Conservation (phyloP, 2,797 vertebrate genomes). For the Muraenolepis orangiensis region DNA sequence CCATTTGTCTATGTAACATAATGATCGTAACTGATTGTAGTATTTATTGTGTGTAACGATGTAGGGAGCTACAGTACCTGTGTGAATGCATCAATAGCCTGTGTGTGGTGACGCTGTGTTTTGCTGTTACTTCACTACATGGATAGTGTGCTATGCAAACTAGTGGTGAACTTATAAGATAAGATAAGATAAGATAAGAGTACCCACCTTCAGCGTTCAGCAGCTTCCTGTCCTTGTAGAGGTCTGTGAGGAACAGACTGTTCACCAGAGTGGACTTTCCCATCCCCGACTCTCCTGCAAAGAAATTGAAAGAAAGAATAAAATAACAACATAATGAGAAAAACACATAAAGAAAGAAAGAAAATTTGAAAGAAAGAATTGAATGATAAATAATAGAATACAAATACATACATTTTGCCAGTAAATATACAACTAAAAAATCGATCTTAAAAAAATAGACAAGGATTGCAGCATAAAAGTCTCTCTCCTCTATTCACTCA, state of each 20-base stretch:
- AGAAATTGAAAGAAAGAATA: background rate
- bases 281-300: conserved; percentile 79
- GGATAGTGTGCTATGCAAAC: too few relatives aligned
- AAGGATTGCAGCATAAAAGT: background rate
- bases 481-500: conserved; percentile 39
- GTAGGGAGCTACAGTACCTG: too few relatives aligned
- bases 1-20: too few relatives aligned
- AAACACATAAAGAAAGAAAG: conserved; percentile 9
- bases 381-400: background rate
- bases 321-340: background rate
- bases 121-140: too few relatives aligned
- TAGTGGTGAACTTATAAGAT: too few relatives aligned
- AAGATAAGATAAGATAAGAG: too few relatives aligned
- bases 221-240: conserved; percentile 83
- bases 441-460: background rate
- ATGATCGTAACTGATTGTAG: too few relatives aligned
- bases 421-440: too few relatives aligned
- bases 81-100: too few relatives aligned
- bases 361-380: background rate
- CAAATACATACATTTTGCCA: too few relatives aligned
- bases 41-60: too few relatives aligned
- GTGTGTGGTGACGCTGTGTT: too few relatives aligned
- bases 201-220: conserved; percentile 79
- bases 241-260: conserved; percentile 82
- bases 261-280: conserved; percentile 83